These are phyloP conservation scores for Leuciscus waleckii DNA, from an alignment of 2,797 vertebrate species.

Conservation along the genomic window DNA sequence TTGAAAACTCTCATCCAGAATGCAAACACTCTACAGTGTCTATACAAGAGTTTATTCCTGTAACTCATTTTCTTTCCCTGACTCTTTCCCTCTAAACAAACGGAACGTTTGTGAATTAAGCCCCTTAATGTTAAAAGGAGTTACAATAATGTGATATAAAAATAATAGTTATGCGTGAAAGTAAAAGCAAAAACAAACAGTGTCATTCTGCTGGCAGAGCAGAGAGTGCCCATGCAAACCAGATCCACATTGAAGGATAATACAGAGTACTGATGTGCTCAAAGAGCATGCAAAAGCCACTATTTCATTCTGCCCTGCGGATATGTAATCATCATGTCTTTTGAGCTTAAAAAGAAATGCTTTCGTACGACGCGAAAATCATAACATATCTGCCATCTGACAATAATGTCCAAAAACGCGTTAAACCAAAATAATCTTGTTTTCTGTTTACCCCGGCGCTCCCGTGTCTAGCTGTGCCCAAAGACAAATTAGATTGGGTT, in stretches of 20 bases:
- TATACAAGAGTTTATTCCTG: background rate
- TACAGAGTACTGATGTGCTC: slow-evolving; percentile 58
- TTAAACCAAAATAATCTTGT: slow-evolving; percentile 72
- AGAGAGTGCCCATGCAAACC: slow-evolving; percentile 76
- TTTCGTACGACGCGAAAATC: slow-evolving; percentile 71
- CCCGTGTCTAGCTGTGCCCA: slow-evolving; percentile 64
- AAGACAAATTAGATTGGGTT: slow-evolving; percentile 77
- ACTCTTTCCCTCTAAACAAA: slow-evolving; percentile 13
- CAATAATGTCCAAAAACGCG: slow-evolving; percentile 77
- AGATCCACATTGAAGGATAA: slow-evolving; percentile 73
- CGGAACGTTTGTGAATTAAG: slow-evolving; percentile 20
- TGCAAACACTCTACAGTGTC: background rate
- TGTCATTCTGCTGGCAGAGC: slow-evolving; percentile 63
- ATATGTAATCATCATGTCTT: slow-evolving; percentile 72
- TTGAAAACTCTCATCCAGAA: slow-evolving; percentile 31
- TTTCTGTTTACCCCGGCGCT: slow-evolving; percentile 60
- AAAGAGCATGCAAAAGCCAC: slow-evolving; percentile 56
- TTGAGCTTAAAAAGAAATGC: slow-evolving; percentile 66
- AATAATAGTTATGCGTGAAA: slow-evolving; percentile 32
- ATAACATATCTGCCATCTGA: slow-evolving; percentile 75
- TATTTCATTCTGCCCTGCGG: slow-evolving; percentile 67
- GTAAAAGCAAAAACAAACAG: slow-evolving; percentile 53
- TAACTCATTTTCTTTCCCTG: slow-evolving; percentile 18
- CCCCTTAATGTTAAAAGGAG: slow-evolving; percentile 26
- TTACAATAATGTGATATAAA: slow-evolving; percentile 27